Base-by-base conservation (phyloP, 1,140 invertebrate species). In the Diprion similis region DNA sequence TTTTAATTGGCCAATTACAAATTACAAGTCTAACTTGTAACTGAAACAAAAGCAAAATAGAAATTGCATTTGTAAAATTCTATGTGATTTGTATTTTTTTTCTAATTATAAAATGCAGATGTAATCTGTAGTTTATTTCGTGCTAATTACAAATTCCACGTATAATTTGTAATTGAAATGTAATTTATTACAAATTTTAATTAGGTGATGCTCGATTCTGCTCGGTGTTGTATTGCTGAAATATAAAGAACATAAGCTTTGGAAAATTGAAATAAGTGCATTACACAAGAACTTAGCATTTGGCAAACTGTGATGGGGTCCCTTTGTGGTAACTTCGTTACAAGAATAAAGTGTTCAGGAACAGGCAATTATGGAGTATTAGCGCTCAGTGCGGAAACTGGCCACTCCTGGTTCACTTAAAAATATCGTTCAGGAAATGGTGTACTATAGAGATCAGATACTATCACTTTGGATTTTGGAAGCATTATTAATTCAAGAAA, bases 231-330 rank as follows among this genome's bases (percentile, higher is more conserved):
- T 37, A 37, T 37, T 37, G 24, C 24, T 37, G 24, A 37, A 59
- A 15, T 59, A 17, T 13, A 59, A 59, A 59, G 11, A 59, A 59
- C 51, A 17, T 6, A 59, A 9, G 51, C 11, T 59, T 15, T 17
- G 51, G 51, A 59, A 59, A 59, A 59, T 59, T 15, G 11, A 17
- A 59, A 59, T 15, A 13, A 6, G 51, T 59, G 51, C n/a, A 59
- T 59, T 59, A 9, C 6, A 59, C 11, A 15, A 17, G 69, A 73
- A 51, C 71, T 70, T 71, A 75, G 79, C 79, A 73, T 71, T 79
- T 80, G 79, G 79, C 79, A 79, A 80, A 81, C 78, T 78, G 76
- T 75, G 73, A 73, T 64, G 71, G 80, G 75, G 73, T 80, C 64
- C 47, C 76, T 73, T 71, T 75, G 51, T 59, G 51, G 9, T 59